These are phyloP conservation scores for Aviceda subcristata DNA, from an alignment of 2,113 vertebrate genomes.

Conservation along the genomic window DNA sequence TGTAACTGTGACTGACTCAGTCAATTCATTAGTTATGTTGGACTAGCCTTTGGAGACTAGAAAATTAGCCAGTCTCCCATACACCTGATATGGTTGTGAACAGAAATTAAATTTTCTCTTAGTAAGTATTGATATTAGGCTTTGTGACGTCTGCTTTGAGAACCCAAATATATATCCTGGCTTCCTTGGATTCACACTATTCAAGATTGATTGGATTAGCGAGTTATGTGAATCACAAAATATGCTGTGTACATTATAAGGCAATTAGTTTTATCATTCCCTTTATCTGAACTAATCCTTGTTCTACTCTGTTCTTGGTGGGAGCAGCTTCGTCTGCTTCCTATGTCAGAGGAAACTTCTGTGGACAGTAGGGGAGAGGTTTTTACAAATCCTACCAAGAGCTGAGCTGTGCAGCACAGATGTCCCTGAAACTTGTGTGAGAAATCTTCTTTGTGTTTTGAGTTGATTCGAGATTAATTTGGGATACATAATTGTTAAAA, in stretches of 20 bases:
- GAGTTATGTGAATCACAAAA: not conserved
- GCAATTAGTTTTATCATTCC: not conserved
- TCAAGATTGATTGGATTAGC: not conserved
- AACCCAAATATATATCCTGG: not conserved
- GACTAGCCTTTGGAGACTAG: not conserved
- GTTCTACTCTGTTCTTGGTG: not conserved
- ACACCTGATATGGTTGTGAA: not conserved
- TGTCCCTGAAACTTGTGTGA: not conserved
- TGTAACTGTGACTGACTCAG: not conserved
- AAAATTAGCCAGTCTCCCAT: not conserved
- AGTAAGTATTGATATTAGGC: not conserved
- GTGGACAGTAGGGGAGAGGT: not conserved
- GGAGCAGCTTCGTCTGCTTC: not conserved
- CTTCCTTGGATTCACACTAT: not conserved
- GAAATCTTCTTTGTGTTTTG: not conserved
- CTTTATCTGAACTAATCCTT: not conserved
- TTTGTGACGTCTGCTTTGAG: not conserved
- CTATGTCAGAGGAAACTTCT: not conserved
- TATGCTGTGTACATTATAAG: not conserved
- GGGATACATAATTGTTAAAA: not conserved
- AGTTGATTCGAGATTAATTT: not conserved
- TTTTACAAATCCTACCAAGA: not conserved
- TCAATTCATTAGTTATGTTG: not conserved
- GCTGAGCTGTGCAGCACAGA: not conserved
- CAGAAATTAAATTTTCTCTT: not conserved